These are phyloP conservation scores for Andrena fulva DNA, from an alignment of 2,888 invertebrate genomes.

Conservation along the genomic window DNA sequence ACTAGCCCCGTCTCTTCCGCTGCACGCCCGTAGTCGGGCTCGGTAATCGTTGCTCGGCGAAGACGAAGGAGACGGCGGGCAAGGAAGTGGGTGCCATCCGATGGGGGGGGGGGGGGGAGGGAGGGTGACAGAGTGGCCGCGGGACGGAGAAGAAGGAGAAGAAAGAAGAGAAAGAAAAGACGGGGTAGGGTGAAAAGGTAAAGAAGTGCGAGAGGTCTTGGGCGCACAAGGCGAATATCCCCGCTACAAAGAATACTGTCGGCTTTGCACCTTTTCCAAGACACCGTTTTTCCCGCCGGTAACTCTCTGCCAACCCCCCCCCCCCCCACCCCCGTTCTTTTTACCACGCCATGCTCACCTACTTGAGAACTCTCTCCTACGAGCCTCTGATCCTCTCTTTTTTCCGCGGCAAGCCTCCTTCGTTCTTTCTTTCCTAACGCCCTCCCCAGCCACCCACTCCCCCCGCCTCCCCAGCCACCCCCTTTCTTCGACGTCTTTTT, in stretches of 20 bases:
- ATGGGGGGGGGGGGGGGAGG: constrained; percentile 1
- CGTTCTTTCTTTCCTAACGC: constrained; percentile 42
- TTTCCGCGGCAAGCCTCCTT: constrained; percentile 58
- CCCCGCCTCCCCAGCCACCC: neutral
- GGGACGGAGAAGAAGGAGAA: constrained; percentile 32
- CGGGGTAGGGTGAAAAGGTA: constrained; percentile 62
- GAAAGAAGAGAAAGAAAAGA: constrained; percentile 56
- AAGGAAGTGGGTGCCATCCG: constrained; percentile 37
- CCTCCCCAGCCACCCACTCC: neutral
- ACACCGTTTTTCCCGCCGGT: constrained; percentile 78
- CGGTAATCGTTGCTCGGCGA: constrained; percentile 43
- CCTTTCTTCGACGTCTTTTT: constrained; percentile 4
- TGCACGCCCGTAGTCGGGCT: constrained; percentile 31
- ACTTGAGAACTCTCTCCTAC: constrained; percentile 55
- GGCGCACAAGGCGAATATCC: constrained; percentile 78
- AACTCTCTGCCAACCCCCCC: constrained; percentile 40
- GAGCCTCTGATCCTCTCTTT: constrained; percentile 57
- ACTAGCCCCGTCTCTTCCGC: constrained; percentile 33
- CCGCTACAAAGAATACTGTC: constrained; percentile 84
- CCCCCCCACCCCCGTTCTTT: constrained; percentile 37
- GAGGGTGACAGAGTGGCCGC: neutral
- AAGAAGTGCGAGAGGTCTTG: constrained; percentile 81
- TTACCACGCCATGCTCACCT: constrained; percentile 44
- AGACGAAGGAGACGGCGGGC: constrained; percentile 26
- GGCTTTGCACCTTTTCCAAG: constrained; percentile 84